Evolutionary conservation across 2,888 invertebrate genomes (phyloP), one percentile per base, ranked within the genome.

Genomic region (Carterocephalus palaemon): DNA sequence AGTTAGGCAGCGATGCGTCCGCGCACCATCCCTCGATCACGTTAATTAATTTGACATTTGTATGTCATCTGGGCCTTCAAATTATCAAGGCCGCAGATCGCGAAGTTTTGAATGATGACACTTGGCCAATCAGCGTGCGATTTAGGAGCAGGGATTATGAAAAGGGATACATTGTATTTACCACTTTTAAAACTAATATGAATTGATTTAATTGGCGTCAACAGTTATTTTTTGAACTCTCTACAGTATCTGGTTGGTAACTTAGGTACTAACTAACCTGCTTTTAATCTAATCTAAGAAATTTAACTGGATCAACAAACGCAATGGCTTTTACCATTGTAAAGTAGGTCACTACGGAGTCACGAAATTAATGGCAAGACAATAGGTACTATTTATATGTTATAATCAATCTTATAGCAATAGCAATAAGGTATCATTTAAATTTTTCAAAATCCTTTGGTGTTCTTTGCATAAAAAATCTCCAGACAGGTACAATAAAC

Each of bases 311-410:
- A 34, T 22, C 19, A 34, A 42, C 12, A 26, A 42, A 42, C 34
- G 42, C 42, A 34, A 34, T 7, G 32, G 15, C 12, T 42, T 34
- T 41, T 29, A 36, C 7, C 9, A 15, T 42, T 42, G 28, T 29
- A 36, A 42, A 42, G 13, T 29, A 26, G 42, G 42, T 43, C 42
- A 36, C 15, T 10, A 15, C 20, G 22, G 10, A 42, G 34, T 42
- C 34, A 34, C 34, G 34, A 36, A 16, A 34, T 15, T 4, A 8
- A 24, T 19, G 17, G 12, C 3, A 7, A 9, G 4, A 22, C 6
- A n/a, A 37, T 2, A n/a, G 4, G 9, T n/a, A 13, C 3, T 2
- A 28, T 22, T 34, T 9, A 28, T 22, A 28, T 9, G 13, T 17
- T 12, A 41, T n/a, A 15, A n/a, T 12, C 9, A 29, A 8, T 22